These are phyloP conservation scores for Hoplias malabaricus DNA, from an alignment of 2,113 vertebrate genomes.

Conservation along the genomic window DNA sequence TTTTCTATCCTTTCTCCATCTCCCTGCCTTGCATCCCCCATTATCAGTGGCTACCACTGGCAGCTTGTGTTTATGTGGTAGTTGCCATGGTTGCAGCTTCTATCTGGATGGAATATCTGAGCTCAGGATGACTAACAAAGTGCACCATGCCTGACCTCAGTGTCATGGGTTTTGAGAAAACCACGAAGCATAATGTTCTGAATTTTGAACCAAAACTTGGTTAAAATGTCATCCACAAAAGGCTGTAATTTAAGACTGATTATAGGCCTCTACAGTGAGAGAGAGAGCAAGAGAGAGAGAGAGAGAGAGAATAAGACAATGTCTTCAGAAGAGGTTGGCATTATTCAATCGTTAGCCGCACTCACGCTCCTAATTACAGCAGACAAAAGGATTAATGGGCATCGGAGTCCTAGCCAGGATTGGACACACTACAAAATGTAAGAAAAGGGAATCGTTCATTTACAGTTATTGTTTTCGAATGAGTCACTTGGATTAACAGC, in stretches of 20 bases:
- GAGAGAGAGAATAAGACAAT: too few species aligned
- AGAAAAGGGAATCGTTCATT: background rate
- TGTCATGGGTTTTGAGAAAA: background rate
- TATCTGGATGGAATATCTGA: background rate
- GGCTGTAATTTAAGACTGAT: background rate
- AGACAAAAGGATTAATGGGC: conserved; percentile 6
- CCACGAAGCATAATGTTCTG: background rate
- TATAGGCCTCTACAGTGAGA: background rate
- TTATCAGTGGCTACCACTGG: background rate
- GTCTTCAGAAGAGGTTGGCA: background rate
- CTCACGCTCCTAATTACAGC: conserved; percentile 3
- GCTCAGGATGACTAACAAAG: background rate
- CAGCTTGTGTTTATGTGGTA: background rate
- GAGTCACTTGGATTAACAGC: conserved; percentile 12
- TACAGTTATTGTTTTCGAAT: background rate
- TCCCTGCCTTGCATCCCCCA: background rate
- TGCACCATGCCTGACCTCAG: background rate
- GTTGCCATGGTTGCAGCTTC: background rate
- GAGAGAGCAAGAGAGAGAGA: too few species aligned
- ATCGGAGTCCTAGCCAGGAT: background rate
- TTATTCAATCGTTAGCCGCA: conserved; percentile 11
- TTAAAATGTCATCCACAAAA: background rate
- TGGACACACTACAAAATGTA: background rate
- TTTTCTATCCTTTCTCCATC: background rate
- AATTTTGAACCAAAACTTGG: background rate